A percentile compares a stretch with the other conserved stretches of the same genome.
Evolutionary conservation across 1,140 invertebrate species (phyloP).

Genomic region (Charaxes varanes): DNA sequence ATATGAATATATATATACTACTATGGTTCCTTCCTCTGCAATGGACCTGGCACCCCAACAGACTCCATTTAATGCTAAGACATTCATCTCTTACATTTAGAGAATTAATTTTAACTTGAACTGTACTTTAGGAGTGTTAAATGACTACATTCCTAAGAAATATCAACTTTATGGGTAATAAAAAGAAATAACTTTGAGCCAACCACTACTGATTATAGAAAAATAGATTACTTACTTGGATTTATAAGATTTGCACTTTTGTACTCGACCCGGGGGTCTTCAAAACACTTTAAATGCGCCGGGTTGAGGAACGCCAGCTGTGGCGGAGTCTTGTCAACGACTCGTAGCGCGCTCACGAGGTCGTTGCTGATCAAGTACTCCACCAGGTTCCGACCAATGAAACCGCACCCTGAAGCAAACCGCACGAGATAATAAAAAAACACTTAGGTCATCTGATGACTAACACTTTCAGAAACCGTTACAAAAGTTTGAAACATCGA

Average conservation of each 20-base stretch:
- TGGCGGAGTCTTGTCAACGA: constrained; percentile 94
- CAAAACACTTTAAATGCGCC: constrained; percentile 81
- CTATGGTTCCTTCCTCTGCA: too few species aligned
- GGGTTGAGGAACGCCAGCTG: constrained; percentile 92
- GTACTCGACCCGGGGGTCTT: constrained; percentile 85
- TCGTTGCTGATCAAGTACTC: constrained; percentile 87
- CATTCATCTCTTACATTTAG: too few species aligned
- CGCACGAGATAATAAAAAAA: constrained; percentile 40
- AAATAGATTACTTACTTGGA: constrained; percentile 78
- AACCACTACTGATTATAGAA: neutral
- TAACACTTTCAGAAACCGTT: constrained; percentile 60
- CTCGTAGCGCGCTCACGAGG: constrained; percentile 82
- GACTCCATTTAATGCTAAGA: too few species aligned
- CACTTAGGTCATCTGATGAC: constrained; percentile 52
- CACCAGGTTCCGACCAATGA: constrained; percentile 92
- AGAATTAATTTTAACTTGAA: too few species aligned
- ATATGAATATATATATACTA: too few species aligned
- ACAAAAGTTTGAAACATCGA: constrained; percentile 37
- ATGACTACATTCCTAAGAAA: too few species aligned
- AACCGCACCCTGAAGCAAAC: constrained; percentile 86
- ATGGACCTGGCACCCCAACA: too few species aligned
- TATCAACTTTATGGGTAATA: too few species aligned
- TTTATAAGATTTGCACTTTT: constrained; percentile 94
- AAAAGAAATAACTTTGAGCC: too few species aligned
- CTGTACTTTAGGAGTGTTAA: too few species aligned